These are phyloP conservation scores for Drosophila mayri DNA, from an alignment of 1,140 invertebrate species.

Conservation along the genomic window DNA sequence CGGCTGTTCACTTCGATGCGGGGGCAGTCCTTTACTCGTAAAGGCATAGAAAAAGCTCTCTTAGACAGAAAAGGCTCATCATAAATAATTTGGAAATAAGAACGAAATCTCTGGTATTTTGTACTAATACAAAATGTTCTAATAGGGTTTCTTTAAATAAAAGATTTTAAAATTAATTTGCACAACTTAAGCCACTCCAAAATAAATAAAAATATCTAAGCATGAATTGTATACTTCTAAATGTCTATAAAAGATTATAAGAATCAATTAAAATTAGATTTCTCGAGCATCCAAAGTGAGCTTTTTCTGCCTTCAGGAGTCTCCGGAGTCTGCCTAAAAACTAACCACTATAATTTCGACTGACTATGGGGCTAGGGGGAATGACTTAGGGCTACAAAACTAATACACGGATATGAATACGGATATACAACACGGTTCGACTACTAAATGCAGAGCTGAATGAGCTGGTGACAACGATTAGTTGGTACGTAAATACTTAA, in stretches of 20 bases:
- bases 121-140: background rate
- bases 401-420: constrained; percentile 56
- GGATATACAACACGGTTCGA: constrained; percentile 52
- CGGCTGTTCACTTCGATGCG: constrained; percentile 74
- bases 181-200: background rate
- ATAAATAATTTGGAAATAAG: too few species aligned
- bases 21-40: constrained; percentile 55
- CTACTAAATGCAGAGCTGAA: constrained; percentile 67
- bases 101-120: background rate
- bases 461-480: constrained; percentile 32
- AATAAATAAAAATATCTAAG: background rate
- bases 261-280: background rate
- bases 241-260: background rate
- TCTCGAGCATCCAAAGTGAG: background rate
- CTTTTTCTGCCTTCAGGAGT: constrained; percentile 1
- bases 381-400: constrained; percentile 63
- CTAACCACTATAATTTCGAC: constrained; percentile 45
- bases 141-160: background rate
- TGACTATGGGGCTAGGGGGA: constrained; percentile 35
- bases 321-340: constrained; percentile 50
- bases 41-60: background rate
- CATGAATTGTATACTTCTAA: background rate
- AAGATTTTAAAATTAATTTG: background rate
- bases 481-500: constrained; percentile 50
- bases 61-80: background rate